These are phyloP conservation scores for Drosophila ezoana DNA, from an alignment of 2,888 invertebrate genomes.

Conservation along the genomic window DNA sequence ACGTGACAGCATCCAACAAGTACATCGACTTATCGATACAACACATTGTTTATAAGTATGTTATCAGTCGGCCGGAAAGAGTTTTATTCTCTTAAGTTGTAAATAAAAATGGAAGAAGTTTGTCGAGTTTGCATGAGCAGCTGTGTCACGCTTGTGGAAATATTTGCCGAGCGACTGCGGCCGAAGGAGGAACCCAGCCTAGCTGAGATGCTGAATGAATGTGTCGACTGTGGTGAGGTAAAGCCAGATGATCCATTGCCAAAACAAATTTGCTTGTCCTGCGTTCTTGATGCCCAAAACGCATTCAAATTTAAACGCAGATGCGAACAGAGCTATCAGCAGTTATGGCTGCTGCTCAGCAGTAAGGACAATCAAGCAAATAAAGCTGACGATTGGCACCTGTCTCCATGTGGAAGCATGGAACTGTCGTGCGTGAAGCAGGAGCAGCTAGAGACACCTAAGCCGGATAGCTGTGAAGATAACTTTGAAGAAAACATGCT, in stretches of 20 bases:
- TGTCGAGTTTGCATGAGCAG: conserved; percentile 48
- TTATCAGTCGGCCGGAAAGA: neutral
- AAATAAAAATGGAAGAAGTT: neutral
- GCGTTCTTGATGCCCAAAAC: conserved; percentile 44
- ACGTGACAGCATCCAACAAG: conserved; percentile 5
- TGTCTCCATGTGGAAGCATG: neutral
- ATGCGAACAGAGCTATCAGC: conserved; percentile 41
- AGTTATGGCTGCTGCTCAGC: conserved; percentile 18
- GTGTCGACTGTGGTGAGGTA: conserved; percentile 31
- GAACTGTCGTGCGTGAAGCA: conserved; percentile 4
- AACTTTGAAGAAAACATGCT: neutral
- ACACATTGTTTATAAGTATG: neutral
- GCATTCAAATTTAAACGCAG: conserved; percentile 46
- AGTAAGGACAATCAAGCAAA: neutral
- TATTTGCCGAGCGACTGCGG: conserved; percentile 23
- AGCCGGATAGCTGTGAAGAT: neutral
- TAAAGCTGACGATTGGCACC: neutral
- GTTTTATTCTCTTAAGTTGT: neutral
- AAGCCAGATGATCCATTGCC: conserved; percentile 40
- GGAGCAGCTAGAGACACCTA: conserved; percentile 3
- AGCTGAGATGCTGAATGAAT: conserved; percentile 44
- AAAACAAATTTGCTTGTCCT: conserved; percentile 45
- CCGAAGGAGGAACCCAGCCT: conserved; percentile 28
- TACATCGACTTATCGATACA: conserved; percentile 9
- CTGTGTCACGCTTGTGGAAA: conserved; percentile 20